These are phyloP conservation scores for Prosopocoilus inquinatus DNA, from an alignment of 2,888 invertebrate genomes.

Conservation along the genomic window DNA sequence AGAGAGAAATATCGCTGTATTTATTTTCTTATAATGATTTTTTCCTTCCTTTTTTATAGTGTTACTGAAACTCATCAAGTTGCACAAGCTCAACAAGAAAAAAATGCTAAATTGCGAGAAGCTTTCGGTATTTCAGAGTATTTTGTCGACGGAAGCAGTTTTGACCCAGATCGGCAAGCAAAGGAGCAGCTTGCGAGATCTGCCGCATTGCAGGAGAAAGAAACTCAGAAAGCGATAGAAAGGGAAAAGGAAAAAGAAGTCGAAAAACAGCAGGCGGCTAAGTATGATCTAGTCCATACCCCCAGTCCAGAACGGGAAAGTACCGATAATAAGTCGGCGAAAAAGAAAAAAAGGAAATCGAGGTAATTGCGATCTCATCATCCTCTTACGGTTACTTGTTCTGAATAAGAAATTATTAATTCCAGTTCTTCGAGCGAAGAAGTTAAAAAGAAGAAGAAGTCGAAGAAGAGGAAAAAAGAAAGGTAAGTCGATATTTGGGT, in stretches of 20 bases:
- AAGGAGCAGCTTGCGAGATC: conserved; percentile 56
- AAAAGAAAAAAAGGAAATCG: conserved; percentile 70
- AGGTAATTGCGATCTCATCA: conserved; percentile 54
- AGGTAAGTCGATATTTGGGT: conserved; percentile 57
- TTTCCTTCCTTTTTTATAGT: conserved; percentile 53
- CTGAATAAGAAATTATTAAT: not conserved
- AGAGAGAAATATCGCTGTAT: no score
- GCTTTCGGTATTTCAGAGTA: conserved; percentile 93
- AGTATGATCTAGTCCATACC: conserved; percentile 73
- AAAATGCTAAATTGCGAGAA: conserved; percentile 88
- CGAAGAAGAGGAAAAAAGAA: conserved; percentile 72
- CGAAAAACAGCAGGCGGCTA: conserved; percentile 49
- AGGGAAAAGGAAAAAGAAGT: conserved; percentile 55
- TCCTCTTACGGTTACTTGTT: not conserved
- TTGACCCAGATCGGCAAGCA: conserved; percentile 76
- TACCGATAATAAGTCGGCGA: conserved; percentile 50
- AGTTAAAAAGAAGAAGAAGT: conserved; percentile 77
- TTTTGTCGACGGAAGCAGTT: conserved; percentile 91
- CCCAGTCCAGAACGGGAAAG: conserved; percentile 61
- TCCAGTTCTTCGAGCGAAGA: conserved; percentile 69
- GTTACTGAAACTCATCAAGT: conserved; percentile 95
- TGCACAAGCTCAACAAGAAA: conserved; percentile 93
- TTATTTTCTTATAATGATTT: no score
- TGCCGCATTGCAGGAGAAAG: conserved; percentile 36
- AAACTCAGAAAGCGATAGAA: conserved; percentile 45